These are phyloP conservation scores for Tetramorium bicarinatum DNA, from an alignment of 2,888 invertebrate genomes.

Conservation along the genomic window DNA sequence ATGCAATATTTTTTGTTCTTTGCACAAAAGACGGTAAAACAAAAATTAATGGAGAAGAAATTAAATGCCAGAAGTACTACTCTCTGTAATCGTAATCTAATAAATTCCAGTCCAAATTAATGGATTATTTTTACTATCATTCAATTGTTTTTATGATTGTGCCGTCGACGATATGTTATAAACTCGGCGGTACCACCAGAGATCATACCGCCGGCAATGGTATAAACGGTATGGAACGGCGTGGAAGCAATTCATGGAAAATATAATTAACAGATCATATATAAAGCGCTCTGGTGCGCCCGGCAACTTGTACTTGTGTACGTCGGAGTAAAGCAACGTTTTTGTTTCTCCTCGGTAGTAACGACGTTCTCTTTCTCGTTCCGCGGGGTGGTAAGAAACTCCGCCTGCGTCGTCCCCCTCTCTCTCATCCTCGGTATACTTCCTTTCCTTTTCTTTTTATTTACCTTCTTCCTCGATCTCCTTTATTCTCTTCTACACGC, in stretches of 20 bases:
- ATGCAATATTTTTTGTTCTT: background rate
- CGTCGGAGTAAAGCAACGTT: slow-evolving; percentile 14
- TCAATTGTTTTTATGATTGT: slow-evolving; percentile 19
- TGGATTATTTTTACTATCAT: slow-evolving; percentile 5
- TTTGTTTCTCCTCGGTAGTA: slow-evolving; percentile 60
- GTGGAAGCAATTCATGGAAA: slow-evolving; percentile 79
- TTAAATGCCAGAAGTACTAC: background rate
- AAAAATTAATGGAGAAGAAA: background rate
- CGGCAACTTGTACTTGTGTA: slow-evolving; percentile 54
- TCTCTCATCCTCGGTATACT: background rate
- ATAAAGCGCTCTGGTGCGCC: slow-evolving; percentile 69
- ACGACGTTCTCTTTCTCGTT: slow-evolving; percentile 38
- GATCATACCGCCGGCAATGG: slow-evolving; percentile 17
- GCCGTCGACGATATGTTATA: slow-evolving; percentile 5
- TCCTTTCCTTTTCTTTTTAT: background rate
- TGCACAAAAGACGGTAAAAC: background rate
- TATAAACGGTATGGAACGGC: slow-evolving; percentile 68
- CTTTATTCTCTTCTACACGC: slow-evolving; percentile 17
- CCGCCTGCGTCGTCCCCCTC: slow-evolving; percentile 61
- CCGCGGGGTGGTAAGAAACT: slow-evolving; percentile 62
- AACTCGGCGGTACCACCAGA: background rate
- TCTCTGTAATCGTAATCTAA: background rate
- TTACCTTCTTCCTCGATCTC: slow-evolving; percentile 27
- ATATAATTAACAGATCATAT: slow-evolving; percentile 80
- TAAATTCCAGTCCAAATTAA: slow-evolving; percentile 5